Evolutionary conservation across 2,888 invertebrate species (phyloP), one percentile per base, ranked within the genome.

Genomic region (Corbicula japonica): DNA sequence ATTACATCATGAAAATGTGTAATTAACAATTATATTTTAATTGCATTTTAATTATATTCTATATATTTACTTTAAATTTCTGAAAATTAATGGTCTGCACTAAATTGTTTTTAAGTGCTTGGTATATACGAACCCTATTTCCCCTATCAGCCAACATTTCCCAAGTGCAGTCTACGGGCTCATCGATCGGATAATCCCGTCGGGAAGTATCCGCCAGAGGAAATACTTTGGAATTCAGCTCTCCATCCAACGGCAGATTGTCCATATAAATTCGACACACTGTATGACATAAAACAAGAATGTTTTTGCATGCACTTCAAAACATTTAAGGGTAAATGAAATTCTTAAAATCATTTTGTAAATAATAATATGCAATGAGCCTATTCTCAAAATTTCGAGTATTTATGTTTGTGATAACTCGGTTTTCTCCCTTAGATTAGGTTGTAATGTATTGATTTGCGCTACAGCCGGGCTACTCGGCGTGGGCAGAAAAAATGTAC

Each of bases 151-250:
- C 86, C 38, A 88, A 86, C 65, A 92, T 87, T 70, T 92, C 91
- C 92, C 92, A 92, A 15, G 92, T 92, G 80, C 92, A 92, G 84
- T 92, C 92, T n/a, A 92, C 83, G 0, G 90, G 88, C 6, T 77
- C 72, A 30, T 81, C 78, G 56, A 83, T 84, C 44, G 85, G 86
- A 63, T 83, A 82, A 44, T 76, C 78, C 35, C 87, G 82, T 10
- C 77, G 80, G 26, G 81, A 76, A 26, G 84, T 79, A 70, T 88
- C 88, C 18, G 84, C 83, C 18, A 83, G 65, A 0, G 91, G 89
- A 23, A 91, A 86, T 46, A 90, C 87, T 15, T 84, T 79, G 12
- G 89, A 85, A 32, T 87, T 84, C 12, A 91, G 76, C n/a, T 86
- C 71, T 0, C 91, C 91, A 35, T 91, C 90, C 6, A 83, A 80